phyloP scores from a whole-genome alignment of 2,113 vertebrate species.

The Heterotilapia buettikoferi region DNA sequence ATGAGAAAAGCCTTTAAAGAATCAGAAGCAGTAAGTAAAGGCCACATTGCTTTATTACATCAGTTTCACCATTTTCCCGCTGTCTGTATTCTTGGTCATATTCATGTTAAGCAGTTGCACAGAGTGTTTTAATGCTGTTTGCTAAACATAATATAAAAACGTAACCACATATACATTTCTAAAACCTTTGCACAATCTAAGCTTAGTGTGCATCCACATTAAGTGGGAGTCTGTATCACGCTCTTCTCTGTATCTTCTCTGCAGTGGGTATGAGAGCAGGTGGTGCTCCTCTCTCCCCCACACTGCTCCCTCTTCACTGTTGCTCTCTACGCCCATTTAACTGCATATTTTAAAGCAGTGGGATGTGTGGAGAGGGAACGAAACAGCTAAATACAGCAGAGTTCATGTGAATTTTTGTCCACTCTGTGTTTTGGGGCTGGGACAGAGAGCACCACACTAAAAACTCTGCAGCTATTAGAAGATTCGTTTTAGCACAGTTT shows the following conservation, averaged over 20 bases:
- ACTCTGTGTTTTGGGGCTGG: not conserved
- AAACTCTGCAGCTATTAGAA: not conserved
- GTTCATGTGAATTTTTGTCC: not conserved
- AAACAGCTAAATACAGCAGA: not conserved
- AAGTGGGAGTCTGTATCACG: not conserved
- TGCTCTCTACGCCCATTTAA: not conserved
- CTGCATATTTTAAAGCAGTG: constrained; percentile 5
- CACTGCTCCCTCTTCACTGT: not conserved
- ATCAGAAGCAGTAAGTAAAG: not conserved
- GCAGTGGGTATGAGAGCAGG: constrained; percentile 23
- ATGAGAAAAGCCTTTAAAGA: not conserved
- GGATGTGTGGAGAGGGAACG: not conserved
- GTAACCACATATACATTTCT: not conserved
- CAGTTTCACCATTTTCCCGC: not conserved
- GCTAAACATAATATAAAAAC: not conserved
- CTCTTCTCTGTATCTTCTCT: not conserved
- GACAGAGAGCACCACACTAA: not conserved
- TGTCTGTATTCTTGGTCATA: not conserved
- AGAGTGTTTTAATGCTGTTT: not conserved
- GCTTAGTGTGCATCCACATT: not conserved
- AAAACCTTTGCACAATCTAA: not conserved
- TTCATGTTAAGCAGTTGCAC: not conserved
- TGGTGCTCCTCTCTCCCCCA: not conserved
- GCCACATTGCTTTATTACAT: not conserved
- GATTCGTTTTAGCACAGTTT: not conserved